phyloP scores from a whole-genome alignment of 2,113 vertebrate species.

The Paradoxurus hermaphroditus region DNA sequence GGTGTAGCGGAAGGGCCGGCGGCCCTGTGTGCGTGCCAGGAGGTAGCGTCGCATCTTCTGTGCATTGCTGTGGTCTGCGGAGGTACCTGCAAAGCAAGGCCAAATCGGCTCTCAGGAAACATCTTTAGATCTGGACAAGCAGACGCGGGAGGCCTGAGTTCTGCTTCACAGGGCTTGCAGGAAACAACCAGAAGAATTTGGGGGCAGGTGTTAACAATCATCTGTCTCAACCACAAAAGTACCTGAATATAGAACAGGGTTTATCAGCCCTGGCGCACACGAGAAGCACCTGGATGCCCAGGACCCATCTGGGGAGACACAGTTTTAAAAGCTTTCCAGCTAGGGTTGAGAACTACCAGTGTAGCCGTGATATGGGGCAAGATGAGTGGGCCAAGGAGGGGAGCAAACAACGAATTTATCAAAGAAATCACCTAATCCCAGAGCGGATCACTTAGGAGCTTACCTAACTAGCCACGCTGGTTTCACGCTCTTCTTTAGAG shows the following conservation, averaged over 20 bases:
- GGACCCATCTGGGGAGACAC: background rate
- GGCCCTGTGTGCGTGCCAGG: background rate
- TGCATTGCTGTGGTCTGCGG: background rate
- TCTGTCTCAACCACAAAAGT: slow-evolving; percentile 40
- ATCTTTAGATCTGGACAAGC: slow-evolving; percentile 62
- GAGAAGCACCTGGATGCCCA: slow-evolving; percentile 32
- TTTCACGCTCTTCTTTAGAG: background rate
- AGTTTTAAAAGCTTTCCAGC: background rate
- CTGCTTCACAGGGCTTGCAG: slow-evolving; percentile 62
- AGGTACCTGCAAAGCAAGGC: slow-evolving; percentile 28
- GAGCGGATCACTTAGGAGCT: background rate
- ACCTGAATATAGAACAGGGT: slow-evolving; percentile 63
- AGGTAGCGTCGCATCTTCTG: background rate
- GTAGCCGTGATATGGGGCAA: background rate
- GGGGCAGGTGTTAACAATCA: slow-evolving; percentile 37
- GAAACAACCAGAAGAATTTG: slow-evolving; percentile 53
- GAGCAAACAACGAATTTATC: background rate
- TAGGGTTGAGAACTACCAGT: background rate
- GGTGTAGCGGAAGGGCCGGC: background rate
- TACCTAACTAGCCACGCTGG: background rate
- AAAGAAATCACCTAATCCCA: background rate
- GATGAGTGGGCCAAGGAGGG: rapidly evolving
- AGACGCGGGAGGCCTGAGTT: slow-evolving; percentile 27
- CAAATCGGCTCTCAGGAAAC: slow-evolving; percentile 47
- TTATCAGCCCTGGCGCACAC: background rate